Evolutionary conservation across 1,140 invertebrate genomes (phyloP), one percentile per base, ranked within the genome.

Genomic region (Aphaenogaster ashmeadi): DNA sequence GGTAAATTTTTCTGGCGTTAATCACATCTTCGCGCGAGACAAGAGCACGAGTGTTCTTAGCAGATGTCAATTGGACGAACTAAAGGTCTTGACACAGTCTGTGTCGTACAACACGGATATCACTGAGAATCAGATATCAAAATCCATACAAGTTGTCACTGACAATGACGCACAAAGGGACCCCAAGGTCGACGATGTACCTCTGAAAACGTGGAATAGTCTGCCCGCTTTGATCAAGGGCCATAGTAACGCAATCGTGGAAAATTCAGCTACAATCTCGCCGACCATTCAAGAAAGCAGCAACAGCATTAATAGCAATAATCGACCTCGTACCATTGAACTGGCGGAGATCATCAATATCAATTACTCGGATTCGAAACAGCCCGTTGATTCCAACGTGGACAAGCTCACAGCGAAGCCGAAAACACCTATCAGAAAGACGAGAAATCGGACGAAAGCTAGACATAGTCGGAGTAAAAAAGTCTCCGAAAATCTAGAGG

Each of bases 201-300:
- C 91, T 21, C 27, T 94, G 21, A 94, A 93, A 85, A 89, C 92
- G 8, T 94, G 93, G 93, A 93, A 86, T 41, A 94, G 93, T 84
- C 78, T 93, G 75, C 92, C 93, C 6, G 75, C 81, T 36, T 74
- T 94, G 27, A 90, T 71, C 27, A 90, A 93, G 18, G 87, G 86
- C 47, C 77, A 91, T 11, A 58, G 27, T 54, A 50, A 62, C 36
- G 67, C 47, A 72, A 18, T 75, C 33, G 56, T 44, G 8, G 79
- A 67, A 66, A 87, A 36, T 88, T 60, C 21, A 78, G 15, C 62
- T 36, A 3, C 47, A 5, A 36, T 58, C 18, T 87, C 88, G 13
- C 60, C 71, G 4, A 47, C 60, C 21, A 47, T 66, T 27, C 80
- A 62, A 38, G 69, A 84, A 62, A 47, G 1, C 6, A 54, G 52